These are phyloP conservation scores for Acromyrmex heyeri DNA, from an alignment of 1,140 invertebrate genomes.

Conservation along the genomic window DNA sequence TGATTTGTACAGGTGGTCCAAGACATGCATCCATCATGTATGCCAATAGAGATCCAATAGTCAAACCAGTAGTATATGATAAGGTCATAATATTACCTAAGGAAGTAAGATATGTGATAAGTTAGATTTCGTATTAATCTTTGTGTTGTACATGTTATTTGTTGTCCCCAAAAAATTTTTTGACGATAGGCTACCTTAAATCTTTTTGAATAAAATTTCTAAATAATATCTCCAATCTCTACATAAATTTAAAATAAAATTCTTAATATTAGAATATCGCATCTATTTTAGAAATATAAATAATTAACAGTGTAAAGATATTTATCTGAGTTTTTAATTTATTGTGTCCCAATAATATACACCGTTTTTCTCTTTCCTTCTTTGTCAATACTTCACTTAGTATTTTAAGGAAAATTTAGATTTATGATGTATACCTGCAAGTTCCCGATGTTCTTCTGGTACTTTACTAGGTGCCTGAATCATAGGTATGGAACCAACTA, in stretches of 20 bases:
- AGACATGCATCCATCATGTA: constrained; percentile 93
- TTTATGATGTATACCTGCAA: constrained; percentile 88
- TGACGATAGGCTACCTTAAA: neutral
- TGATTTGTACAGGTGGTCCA: constrained; percentile 87
- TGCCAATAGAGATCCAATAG: constrained; percentile 93
- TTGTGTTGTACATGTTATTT: too few relatives aligned
- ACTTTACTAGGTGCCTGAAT: constrained; percentile 95
- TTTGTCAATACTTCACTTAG: neutral
- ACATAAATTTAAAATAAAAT: neutral
- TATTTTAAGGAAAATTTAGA: neutral
- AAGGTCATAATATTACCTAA: constrained; percentile 97
- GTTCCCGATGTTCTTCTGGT: constrained; percentile 91
- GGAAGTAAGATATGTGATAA: neutral
- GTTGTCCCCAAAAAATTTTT: neutral
- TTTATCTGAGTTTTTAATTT: neutral
- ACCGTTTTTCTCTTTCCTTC: neutral
- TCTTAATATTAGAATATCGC: too few relatives aligned
- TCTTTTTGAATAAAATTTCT: neutral
- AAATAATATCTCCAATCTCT: neutral
- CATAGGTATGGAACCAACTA: constrained; percentile 96
- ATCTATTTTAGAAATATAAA: too few relatives aligned
- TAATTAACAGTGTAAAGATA: neutral
- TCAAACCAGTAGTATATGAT: constrained; percentile 94
- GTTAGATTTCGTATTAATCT: neutral
- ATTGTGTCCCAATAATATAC: neutral